These are phyloP conservation scores for Sisyra nigra DNA, from an alignment of 2,888 invertebrate genomes.

Conservation along the genomic window DNA sequence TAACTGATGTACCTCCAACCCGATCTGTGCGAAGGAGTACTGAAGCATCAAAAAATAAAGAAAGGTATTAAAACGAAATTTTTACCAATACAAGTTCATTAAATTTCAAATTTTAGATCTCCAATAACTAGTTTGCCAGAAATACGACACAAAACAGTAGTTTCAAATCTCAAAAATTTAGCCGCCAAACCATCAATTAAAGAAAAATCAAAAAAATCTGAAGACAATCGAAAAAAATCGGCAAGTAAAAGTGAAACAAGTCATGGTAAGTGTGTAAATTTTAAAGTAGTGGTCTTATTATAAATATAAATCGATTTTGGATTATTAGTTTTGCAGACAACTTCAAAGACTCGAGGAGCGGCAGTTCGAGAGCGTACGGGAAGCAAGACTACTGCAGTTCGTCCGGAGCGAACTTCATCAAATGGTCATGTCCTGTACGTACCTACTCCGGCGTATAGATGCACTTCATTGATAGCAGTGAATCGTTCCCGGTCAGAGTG, in stretches of 20 bases:
- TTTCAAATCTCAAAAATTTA: slow-evolving; percentile 28
- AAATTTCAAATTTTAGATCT: slow-evolving; percentile 10
- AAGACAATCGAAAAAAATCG: slow-evolving; percentile 9
- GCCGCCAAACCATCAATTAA: slow-evolving; percentile 23
- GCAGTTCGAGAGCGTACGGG: slow-evolving; percentile 11
- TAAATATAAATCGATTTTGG: too few relatives aligned
- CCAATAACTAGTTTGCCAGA: slow-evolving; percentile 23
- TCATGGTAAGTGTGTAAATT: too few relatives aligned
- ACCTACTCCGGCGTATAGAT: slow-evolving; percentile 16
- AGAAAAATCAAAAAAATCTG: slow-evolving; percentile 19
- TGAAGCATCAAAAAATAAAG: slow-evolving; percentile 11
- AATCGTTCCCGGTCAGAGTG: slow-evolving; percentile 18
- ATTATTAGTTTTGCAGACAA: slow-evolving; percentile 12
- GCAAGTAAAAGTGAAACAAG: background rate
- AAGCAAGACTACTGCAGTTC: slow-evolving; percentile 13
- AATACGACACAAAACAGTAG: slow-evolving; percentile 28
- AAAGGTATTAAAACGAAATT: slow-evolving; percentile 13
- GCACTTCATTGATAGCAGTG: slow-evolving; percentile 10
- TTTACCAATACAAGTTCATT: slow-evolving; percentile 10
- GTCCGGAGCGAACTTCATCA: slow-evolving; percentile 3
- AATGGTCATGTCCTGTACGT: slow-evolving; percentile 10
- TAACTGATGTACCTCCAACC: background rate
- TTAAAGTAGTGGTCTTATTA: too few relatives aligned
- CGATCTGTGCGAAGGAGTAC: slow-evolving; percentile 9
- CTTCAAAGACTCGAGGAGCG: slow-evolving; percentile 13